Percentiles rank a stretch among this genome's conserved stretches.
Conservation (phyloP, 2,797 vertebrate species). For the Hyperoplus immaculatus region DNA sequence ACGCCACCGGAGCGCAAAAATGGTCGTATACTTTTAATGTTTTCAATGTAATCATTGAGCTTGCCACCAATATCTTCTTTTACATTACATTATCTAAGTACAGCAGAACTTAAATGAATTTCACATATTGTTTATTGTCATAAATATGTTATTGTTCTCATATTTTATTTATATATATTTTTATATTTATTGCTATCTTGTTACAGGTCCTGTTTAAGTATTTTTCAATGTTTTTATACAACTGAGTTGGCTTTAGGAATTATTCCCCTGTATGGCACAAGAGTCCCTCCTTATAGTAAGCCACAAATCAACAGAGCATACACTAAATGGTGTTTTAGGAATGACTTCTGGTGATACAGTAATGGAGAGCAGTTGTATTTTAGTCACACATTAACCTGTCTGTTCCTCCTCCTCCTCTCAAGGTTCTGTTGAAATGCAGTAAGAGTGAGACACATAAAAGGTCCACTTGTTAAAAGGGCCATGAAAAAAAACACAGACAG, state of each 20-base stretch:
- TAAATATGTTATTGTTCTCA: neutral
- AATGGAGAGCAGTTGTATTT: conserved; percentile 53
- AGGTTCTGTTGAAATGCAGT: conserved; percentile 64
- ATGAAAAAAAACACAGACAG: conserved; percentile 74
- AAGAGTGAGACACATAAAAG: conserved; percentile 67
- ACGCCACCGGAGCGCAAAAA: too few relatives aligned
- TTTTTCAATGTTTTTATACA: conserved; percentile 6
- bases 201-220: neutral
- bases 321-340: neutral
- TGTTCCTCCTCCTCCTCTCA: conserved; percentile 46
- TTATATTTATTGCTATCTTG: too few relatives aligned
- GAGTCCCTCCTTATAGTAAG: neutral
- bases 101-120: neutral
- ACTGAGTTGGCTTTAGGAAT: neutral
- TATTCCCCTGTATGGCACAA: neutral
- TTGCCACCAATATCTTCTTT: neutral
- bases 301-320: conserved; percentile 15
- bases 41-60: neutral
- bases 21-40: neutral
- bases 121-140: neutral
- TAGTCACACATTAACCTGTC: conserved; percentile 67
- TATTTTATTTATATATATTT: neutral
- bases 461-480: conserved; percentile 71
- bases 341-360: conserved; percentile 25
- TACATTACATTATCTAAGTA: neutral